A percentile compares a stretch with the other conserved stretches of the same genome.
Evolutionary conservation across 2,888 invertebrate species (phyloP).

Genomic region (Phrixothrix hirtus): DNA sequence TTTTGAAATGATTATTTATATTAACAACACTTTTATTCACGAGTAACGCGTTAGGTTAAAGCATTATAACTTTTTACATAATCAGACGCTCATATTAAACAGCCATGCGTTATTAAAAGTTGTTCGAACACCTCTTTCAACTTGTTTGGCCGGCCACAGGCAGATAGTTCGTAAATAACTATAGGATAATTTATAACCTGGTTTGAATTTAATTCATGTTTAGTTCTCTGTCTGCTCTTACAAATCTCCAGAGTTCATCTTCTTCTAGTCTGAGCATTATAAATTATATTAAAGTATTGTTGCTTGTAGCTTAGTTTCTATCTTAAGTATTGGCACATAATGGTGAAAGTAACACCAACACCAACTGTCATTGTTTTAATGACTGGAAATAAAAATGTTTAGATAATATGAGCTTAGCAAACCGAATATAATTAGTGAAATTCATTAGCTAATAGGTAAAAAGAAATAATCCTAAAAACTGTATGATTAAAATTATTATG

Average conservation of each 20-base stretch:
- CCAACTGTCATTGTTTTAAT: constrained; percentile 14
- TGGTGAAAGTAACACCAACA: constrained; percentile 19
- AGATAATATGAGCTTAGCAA: too few relatives aligned
- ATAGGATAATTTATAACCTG: constrained; percentile 44
- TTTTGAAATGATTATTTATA: constrained; percentile 47
- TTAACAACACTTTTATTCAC: constrained; percentile 43
- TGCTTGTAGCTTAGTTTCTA: constrained; percentile 41
- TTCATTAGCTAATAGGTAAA: too few relatives aligned
- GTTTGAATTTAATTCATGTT: constrained; percentile 49
- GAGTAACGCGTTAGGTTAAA: constrained; percentile 47
- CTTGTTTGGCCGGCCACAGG: constrained; percentile 43
- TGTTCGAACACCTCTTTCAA: constrained; percentile 42
- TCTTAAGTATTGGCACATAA: constrained; percentile 44
- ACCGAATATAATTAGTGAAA: too few relatives aligned
- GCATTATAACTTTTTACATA: constrained; percentile 48
- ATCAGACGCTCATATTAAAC: constrained; percentile 43
- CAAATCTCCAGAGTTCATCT: constrained; percentile 33
- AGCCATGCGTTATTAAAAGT: constrained; percentile 45
- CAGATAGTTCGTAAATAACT: constrained; percentile 43
- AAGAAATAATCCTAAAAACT: too few relatives aligned
- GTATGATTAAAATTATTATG: too few relatives aligned
- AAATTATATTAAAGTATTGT: constrained; percentile 49
- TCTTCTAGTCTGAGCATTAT: constrained; percentile 44
- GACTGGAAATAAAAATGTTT: too few relatives aligned
- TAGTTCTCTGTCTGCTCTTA: constrained; percentile 35